These are phyloP conservation scores for Dilophus febrilis DNA, from an alignment of 2,888 invertebrate genomes.

Conservation along the genomic window DNA sequence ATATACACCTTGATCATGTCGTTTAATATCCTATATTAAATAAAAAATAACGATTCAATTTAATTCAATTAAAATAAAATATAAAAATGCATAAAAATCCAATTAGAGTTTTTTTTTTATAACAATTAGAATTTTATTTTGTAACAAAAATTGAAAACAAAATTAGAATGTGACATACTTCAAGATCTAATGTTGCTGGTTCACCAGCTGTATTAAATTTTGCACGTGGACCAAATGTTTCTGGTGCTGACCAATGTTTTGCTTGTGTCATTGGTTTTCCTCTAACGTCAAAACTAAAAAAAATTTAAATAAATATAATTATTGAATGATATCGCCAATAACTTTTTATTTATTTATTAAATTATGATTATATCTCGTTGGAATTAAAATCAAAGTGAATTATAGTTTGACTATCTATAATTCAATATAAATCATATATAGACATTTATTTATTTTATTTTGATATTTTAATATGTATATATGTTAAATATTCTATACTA, in stretches of 20 bases:
- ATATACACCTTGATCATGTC: slow-evolving; percentile 78
- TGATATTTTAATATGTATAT: too few relatives aligned
- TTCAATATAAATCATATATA: too few relatives aligned
- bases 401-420: too few relatives aligned
- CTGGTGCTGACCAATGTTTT: slow-evolving; percentile 68
- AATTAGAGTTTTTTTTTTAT: neutral
- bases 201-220: slow-evolving; percentile 64
- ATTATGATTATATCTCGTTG: too few relatives aligned
- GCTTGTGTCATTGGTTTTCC: slow-evolving; percentile 66
- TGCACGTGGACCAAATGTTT: slow-evolving; percentile 72
- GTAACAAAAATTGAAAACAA: too few relatives aligned
- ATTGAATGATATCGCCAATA: too few relatives aligned
- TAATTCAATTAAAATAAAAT: too few relatives aligned
- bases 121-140: neutral
- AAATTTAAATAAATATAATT: too few relatives aligned
- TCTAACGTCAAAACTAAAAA: slow-evolving; percentile 68
- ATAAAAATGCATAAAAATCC: neutral
- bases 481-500: too few relatives aligned
- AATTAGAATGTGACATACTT: slow-evolving; percentile 25
- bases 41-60: neutral
- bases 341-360: too few relatives aligned
- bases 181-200: slow-evolving; percentile 63
- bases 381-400: too few relatives aligned
- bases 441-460: too few relatives aligned
- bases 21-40: slow-evolving; percentile 56